phyloP scores from a whole-genome alignment of 2,888 invertebrate genomes.

The Parnassius mnemosyne region DNA sequence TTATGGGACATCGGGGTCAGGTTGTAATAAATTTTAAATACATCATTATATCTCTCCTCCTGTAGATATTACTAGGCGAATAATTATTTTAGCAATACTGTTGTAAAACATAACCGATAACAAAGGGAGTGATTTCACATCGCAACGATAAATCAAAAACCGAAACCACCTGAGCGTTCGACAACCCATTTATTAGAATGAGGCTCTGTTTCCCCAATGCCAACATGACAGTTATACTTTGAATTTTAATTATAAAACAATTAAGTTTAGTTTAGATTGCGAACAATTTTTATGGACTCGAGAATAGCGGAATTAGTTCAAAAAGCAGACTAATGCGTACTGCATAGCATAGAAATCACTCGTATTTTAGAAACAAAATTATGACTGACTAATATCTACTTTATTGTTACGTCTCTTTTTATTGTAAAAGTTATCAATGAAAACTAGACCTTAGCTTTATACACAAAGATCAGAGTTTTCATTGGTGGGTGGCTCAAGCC shows the following conservation, averaged over 20 bases:
- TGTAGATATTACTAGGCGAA: neutral
- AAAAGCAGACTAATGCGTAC: constrained; percentile 70
- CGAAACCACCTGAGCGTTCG: constrained; percentile 76
- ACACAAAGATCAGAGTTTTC: constrained; percentile 20
- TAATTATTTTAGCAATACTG: neutral
- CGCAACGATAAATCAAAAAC: constrained; percentile 71
- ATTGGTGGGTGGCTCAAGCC: constrained; percentile 42
- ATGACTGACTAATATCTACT: neutral
- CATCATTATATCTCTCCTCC: too few relatives aligned
- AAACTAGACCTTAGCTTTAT: constrained; percentile 33
- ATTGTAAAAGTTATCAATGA: constrained; percentile 5
- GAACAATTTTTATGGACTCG: constrained; percentile 33
- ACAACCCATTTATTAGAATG: constrained; percentile 73
- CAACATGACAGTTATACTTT: neutral
- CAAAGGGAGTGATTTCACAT: constrained; percentile 62
- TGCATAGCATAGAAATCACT: constrained; percentile 70
- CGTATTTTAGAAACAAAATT: constrained; percentile 41
- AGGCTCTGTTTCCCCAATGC: constrained; percentile 35
- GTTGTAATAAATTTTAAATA: constrained; percentile 15
- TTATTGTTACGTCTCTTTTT: constrained; percentile 30
- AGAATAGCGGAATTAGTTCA: constrained; percentile 71
- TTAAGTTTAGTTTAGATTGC: constrained; percentile 38
- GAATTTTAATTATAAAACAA: constrained; percentile 3
- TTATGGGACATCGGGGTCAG: constrained; percentile 7
- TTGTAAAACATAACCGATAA: constrained; percentile 42